Conservation (phyloP, 2,797 vertebrate species). For the Enteromius viviparus region DNA sequence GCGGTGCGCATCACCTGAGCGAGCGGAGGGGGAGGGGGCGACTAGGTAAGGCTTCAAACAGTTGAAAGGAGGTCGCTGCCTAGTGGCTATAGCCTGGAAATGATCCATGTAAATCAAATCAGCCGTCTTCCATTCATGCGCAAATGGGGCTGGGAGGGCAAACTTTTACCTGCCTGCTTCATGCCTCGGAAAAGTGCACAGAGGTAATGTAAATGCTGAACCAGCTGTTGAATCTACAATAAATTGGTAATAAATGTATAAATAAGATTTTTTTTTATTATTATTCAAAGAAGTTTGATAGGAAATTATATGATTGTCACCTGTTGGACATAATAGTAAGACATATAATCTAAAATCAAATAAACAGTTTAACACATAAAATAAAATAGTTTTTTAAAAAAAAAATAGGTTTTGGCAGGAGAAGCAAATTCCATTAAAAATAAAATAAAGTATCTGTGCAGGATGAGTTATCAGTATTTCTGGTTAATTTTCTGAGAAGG, state of each 20-base stretch:
- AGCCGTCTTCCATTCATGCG: slow-evolving; percentile 21
- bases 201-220: neutral
- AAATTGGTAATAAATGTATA: neutral
- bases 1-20: slow-evolving; percentile 80
- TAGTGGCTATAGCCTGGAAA: slow-evolving; percentile 68
- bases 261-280: neutral
- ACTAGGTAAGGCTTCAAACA: slow-evolving; percentile 69
- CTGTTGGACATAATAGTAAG: neutral
- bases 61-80: slow-evolving; percentile 79
- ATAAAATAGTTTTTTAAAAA: neutral
- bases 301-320: neutral
- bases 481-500: neutral
- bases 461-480: neutral
- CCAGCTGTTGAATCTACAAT: neutral
- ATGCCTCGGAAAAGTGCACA: neutral
- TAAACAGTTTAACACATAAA: neutral
- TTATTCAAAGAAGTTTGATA: neutral
- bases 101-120: slow-evolving; percentile 60
- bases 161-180: slow-evolving; percentile 27
- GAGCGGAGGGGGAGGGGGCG: slow-evolving; percentile 60
- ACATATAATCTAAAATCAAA: neutral
- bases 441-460: no score
- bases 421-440: neutral
- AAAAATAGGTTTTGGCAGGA: neutral
- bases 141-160: slow-evolving; percentile 2